Conservation (phyloP, 2,797 vertebrate species). For the Hybognathus amarus region DNA sequence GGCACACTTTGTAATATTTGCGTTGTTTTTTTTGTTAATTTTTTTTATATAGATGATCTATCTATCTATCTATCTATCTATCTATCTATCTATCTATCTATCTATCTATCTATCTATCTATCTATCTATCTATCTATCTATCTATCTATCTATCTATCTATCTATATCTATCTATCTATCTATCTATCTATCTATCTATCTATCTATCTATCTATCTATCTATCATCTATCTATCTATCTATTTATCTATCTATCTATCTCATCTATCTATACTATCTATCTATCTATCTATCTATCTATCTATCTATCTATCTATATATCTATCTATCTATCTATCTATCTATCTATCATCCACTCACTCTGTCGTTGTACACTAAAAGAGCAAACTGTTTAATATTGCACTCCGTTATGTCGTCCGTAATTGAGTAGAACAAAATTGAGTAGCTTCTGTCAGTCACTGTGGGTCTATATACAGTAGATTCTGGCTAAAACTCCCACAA, state of each 20-base stretch:
- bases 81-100: background rate
- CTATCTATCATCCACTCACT: too few relatives aligned
- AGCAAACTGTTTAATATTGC: background rate
- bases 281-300: too few relatives aligned
- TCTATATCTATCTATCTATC: too few relatives aligned
- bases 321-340: too few relatives aligned
- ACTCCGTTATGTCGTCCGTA: slow-evolving; percentile 5
- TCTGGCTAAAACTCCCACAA: slow-evolving; percentile 1
- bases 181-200: too few relatives aligned
- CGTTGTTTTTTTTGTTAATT: too few relatives aligned
- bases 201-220: too few relatives aligned
- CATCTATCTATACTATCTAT: background rate
- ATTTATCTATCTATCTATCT: too few relatives aligned
- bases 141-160: background rate
- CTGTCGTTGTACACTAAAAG: background rate
- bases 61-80: background rate
- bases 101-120: background rate
- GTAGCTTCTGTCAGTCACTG: background rate
- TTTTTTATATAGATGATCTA: background rate
- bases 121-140: background rate
- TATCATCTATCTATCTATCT: too few relatives aligned
- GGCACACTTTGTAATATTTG: too few relatives aligned
- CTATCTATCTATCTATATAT: too few relatives aligned
- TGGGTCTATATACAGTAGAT: background rate
- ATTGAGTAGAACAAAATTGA: too few relatives aligned